Evolutionary conservation across 2,113 vertebrate species (phyloP), one percentile per base, ranked within the genome.

Genomic region (Corythoichthys haematopterus): DNA sequence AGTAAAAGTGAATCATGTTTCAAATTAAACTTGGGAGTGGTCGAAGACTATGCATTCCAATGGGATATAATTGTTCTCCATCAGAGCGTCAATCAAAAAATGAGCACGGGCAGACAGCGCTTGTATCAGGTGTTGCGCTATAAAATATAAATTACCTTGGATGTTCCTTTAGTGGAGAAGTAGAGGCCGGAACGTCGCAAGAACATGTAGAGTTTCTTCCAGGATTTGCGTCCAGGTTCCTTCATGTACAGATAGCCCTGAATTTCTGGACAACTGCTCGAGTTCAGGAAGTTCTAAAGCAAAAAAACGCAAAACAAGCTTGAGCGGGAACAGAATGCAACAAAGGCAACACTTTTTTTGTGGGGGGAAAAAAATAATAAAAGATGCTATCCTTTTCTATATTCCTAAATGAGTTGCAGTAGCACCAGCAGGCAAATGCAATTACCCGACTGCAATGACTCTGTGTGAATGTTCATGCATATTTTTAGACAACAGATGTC

Each of bases 261-360:
- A 77, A 99, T 95, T 91, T 99, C 97, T 78, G 97, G 97, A 82
- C 94, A 98, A 82, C 94, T 96, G 88, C 92, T 98, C 56, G 95
- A 91, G 90, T 96, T 98, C 72, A 99, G 89, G 80, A 99, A 97
- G 81, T 96, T 98, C 97, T 99, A 90, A 45, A 65, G 4, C 3
- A 63, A 48, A 8, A 0, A 62, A 61, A 20, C n/a, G 15, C 38
- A 12, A 12, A 59, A 15, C 6, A 58, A 38, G 55, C 28, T 13
- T 14, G 55, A 51, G 15, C n/a, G 16, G n/a, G n/a, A 20, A 52
- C 16, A 20, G 51, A 9, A 20, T 20, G 51, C 20, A 33, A 28
- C 20, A 33, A 11, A 7, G 37, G 37, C 15, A 40, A 38, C 16
- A 40, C 15, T 1, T 37, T 58, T 58, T 55, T 43, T 43, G 16